Base-by-base conservation (phyloP, 2,888 invertebrate species). In the Agrochola macilenta region DNA sequence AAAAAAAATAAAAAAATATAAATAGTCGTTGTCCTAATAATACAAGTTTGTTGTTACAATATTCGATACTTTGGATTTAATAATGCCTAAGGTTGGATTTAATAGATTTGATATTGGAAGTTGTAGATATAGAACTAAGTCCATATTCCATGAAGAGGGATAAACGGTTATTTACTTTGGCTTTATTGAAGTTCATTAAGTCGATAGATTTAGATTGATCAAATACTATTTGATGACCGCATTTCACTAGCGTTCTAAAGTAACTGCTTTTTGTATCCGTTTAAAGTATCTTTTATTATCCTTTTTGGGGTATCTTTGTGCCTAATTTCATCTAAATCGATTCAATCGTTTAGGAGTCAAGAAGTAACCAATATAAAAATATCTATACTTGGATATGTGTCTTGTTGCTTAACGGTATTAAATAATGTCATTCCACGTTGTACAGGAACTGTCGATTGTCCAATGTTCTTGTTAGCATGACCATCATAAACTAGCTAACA, bases 401-500 rank as follows among this genome's bases (percentile, higher is more conserved):
- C 12, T 12, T 46, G 30, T 49, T 81, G 54, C 63, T 0, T 82
- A 82, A 76, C 52, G 17, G 43, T 65, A 64, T 64, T 66, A 26
- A 46, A 77, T 79, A 46, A 66, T 82, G 43, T n/a, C 3, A 66
- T 69, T 74, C 57, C 63, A 61, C 54, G 8, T 72, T 72, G 69
- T 57, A 46, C 74, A 75, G 70, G 78, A 70, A 84, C 61, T 57
- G 35, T 77, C 39, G 76, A 52, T 75, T 76, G 80, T 77, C 57
- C 74, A 70, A 83, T 78, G 76, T 78, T 74, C 69, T 39, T 69
- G 74, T 85, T 87, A 85, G 79, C 86, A 79, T 82, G 69, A 78
- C 69, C 72, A 69, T 83, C 84, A 63, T 88, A 86, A 86, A 86
- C 87, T 88, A 26, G 12, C 69, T 86, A 68, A 86, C 78, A 84